A percentile compares a stretch with the other conserved stretches of the same genome.
These are phyloP conservation scores for Drosophila trapezifrons DNA, from an alignment of 1,140 invertebrate genomes.

Conservation along the genomic window DNA sequence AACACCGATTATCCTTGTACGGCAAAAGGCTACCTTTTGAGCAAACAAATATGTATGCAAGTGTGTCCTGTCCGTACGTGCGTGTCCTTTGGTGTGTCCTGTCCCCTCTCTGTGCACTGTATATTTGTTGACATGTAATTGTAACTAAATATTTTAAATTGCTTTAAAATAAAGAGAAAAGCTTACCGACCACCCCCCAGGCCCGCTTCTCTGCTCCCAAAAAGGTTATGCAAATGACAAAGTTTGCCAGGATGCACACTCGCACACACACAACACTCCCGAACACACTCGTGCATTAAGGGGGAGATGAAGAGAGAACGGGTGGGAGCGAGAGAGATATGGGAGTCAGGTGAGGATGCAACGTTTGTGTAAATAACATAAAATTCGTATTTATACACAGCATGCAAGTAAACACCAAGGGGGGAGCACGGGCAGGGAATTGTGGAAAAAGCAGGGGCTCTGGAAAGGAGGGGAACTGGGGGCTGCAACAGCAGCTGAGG, in stretches of 20 bases:
- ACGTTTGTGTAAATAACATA: constrained; percentile 82
- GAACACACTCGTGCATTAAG: constrained; percentile 18
- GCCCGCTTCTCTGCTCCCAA: not conserved
- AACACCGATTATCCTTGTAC: not conserved
- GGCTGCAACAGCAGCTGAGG: constrained; percentile 45
- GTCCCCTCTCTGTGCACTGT: constrained; percentile 24
- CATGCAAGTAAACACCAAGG: constrained; percentile 71
- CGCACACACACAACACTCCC: constrained; percentile 2
- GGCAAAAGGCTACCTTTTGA: constrained; percentile 25
- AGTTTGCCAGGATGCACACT: constrained; percentile 58
- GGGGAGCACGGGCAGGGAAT: not conserved
- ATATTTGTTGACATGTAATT: constrained; percentile 81
- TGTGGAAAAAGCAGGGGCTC: not conserved
- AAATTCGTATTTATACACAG: constrained; percentile 81
- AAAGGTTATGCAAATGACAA: constrained; percentile 82
- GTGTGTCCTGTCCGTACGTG: constrained; percentile 43
- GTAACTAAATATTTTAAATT: constrained; percentile 83
- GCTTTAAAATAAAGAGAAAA: constrained; percentile 77
- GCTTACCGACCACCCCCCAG: constrained; percentile 9
- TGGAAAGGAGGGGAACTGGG: not conserved
- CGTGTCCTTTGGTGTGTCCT: constrained; percentile 34
- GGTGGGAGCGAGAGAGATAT: constrained; percentile 12
- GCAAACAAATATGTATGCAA: constrained; percentile 61
- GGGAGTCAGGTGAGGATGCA: constrained; percentile 58
- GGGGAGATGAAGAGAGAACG: not conserved